Percentiles rank a stretch among this genome's conserved stretches.
Conservation (phyloP, 2,888 invertebrate species). For the Mimumesa dahlbomi region DNA sequence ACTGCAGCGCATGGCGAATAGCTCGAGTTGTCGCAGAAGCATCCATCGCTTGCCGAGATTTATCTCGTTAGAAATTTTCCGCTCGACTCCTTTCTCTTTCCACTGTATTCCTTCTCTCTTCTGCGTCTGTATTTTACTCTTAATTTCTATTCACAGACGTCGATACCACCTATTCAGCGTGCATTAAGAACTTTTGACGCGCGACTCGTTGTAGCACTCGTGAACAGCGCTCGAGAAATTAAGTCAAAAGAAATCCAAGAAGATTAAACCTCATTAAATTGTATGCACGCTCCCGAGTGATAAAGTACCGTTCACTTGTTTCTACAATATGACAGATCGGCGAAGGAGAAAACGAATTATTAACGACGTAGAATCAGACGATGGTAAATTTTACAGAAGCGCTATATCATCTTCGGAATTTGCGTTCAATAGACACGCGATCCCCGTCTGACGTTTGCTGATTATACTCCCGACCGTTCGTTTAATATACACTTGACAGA, state of each 20-base stretch:
- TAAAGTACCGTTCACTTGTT: neutral
- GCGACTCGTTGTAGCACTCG: conserved; percentile 15
- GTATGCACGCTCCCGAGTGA: neutral
- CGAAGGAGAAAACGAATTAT: neutral
- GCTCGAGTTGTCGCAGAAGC: conserved; percentile 45
- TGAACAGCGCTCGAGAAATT: conserved; percentile 11
- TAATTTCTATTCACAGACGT: conserved; percentile 22
- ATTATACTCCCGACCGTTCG: neutral
- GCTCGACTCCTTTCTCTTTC: conserved; percentile 18
- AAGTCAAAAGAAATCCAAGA: neutral
- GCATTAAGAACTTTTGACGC: conserved; percentile 15
- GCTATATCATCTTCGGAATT: neutral
- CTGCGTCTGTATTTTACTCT: conserved; percentile 19
- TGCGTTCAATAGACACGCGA: neutral
- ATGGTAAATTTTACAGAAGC: neutral
- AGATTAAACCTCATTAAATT: neutral
- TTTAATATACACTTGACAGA: too few species aligned
- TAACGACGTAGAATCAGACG: neutral
- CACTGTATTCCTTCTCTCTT: conserved; percentile 1
- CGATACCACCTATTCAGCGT: conserved; percentile 16
- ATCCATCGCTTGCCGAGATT: conserved; percentile 56
- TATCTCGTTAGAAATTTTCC: conserved; percentile 23
- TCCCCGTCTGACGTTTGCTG: neutral
- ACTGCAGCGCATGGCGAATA: conserved; percentile 43
- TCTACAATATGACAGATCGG: neutral